phyloP scores from a whole-genome alignment of 1,140 invertebrate species.

The Zaprionus gabonicus region DNA sequence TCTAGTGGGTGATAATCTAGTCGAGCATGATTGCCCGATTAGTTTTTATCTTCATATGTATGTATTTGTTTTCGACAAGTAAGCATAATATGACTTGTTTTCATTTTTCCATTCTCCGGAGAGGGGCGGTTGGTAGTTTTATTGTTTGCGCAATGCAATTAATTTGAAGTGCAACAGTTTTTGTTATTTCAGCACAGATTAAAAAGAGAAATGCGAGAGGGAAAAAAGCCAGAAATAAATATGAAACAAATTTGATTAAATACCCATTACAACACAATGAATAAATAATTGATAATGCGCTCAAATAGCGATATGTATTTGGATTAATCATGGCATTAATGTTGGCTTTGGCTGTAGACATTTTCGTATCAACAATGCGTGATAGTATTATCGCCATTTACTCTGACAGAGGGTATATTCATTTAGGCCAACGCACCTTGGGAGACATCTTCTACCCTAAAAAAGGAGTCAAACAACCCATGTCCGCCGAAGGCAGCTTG shows the following conservation, averaged over 20 bases:
- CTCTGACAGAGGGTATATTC: no score
- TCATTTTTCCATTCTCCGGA: background rate
- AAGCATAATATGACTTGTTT: conserved; percentile 15
- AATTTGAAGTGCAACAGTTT: conserved; percentile 59
- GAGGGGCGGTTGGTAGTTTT: conserved; percentile 8
- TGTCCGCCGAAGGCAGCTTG: no score
- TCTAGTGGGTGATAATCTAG: background rate
- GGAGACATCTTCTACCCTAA: no score
- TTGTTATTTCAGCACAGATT: conserved; percentile 19
- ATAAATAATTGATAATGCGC: conserved; percentile 12
- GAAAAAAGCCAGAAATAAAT: background rate
- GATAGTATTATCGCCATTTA: no score
- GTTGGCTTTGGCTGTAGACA: background rate
- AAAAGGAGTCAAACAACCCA: no score
- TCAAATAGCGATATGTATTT: background rate
- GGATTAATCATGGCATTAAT: background rate
- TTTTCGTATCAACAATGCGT: no score
- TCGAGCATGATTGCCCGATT: background rate
- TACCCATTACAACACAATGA: background rate
- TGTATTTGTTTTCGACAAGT: conserved; percentile 34
- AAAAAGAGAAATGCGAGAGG: background rate
- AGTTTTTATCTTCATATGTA: background rate
- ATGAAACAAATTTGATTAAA: conserved; percentile 1
- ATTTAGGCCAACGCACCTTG: no score
- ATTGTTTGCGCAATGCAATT: conserved; percentile 52